Percentiles rank a stretch among this genome's conserved stretches.
These are phyloP conservation scores for Elmis aenea DNA, from an alignment of 2,888 invertebrate species.

Conservation along the genomic window DNA sequence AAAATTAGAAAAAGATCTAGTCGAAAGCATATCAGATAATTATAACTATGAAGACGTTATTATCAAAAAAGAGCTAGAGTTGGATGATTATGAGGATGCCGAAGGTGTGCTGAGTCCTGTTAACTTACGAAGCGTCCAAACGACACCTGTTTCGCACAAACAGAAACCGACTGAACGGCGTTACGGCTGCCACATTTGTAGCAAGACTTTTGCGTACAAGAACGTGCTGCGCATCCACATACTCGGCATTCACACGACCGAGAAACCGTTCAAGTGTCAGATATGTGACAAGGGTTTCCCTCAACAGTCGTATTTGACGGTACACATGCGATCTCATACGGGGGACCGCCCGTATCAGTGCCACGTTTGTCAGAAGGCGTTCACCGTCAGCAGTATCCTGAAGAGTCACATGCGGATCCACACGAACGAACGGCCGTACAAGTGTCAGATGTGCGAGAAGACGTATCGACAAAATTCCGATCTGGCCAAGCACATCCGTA, in stretches of 20 bases:
- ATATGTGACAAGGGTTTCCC: constrained; percentile 18
- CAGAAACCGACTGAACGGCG: constrained; percentile 1
- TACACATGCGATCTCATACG: constrained; percentile 19
- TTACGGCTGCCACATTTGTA: constrained; percentile 8
- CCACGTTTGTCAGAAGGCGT: constrained; percentile 13
- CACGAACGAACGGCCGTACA: constrained; percentile 13
- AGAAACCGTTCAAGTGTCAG: constrained; percentile 14
- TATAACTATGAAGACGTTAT: no score
- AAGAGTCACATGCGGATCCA: constrained; percentile 19
- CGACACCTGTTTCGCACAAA: no score
- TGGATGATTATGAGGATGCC: no score
- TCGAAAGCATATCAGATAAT: no score
- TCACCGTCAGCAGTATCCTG: constrained; percentile 10
- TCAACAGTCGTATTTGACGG: constrained; percentile 10
- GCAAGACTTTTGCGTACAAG: constrained; percentile 15
- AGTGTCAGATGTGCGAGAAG: constrained; percentile 13
- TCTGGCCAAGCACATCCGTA: constrained; percentile 12
- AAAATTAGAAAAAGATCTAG: no score
- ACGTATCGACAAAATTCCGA: constrained; percentile 16
- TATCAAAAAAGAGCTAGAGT: no score
- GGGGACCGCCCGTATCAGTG: constrained; percentile 18
- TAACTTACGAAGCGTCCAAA: no score
- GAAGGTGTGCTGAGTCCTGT: no score
- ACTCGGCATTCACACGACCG: constrained; percentile 13
- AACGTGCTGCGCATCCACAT: constrained; percentile 16